Evolutionary conservation across 2,888 invertebrate genomes (phyloP).

Genomic region (Myathropa florea): DNA sequence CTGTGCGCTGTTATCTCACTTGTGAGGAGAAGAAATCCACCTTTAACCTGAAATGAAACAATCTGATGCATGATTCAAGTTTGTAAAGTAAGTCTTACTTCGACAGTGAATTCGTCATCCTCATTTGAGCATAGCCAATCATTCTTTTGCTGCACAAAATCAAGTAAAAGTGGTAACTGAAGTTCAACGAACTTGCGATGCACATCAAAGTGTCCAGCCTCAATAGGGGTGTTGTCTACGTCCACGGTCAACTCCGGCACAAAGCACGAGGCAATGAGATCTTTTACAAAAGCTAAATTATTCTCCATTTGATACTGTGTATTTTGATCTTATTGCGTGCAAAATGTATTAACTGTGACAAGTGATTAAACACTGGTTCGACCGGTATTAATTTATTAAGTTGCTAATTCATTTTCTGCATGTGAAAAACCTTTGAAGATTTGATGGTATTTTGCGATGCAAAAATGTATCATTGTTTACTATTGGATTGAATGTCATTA

Average conservation of each 20-base stretch:
- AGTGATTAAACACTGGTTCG: neutral
- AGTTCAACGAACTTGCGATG: slow-evolving; percentile 72
- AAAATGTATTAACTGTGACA: neutral
- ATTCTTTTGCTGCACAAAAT: slow-evolving; percentile 74
- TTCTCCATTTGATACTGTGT: slow-evolving; percentile 34
- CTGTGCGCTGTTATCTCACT: slow-evolving; percentile 76
- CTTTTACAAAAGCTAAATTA: slow-evolving; percentile 41
- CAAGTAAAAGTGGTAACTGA: slow-evolving; percentile 76
- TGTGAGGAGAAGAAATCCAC: slow-evolving; percentile 73
- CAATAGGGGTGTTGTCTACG: slow-evolving; percentile 74
- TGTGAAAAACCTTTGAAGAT: neutral
- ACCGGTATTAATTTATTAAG: neutral
- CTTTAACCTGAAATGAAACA: slow-evolving; percentile 72
- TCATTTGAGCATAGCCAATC: slow-evolving; percentile 43
- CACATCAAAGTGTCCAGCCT: slow-evolving; percentile 73
- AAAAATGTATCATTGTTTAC: slow-evolving; percentile 43
- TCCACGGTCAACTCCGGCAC: slow-evolving; percentile 75
- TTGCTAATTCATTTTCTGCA: slow-evolving; percentile 23
- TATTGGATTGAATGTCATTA: slow-evolving; percentile 4
- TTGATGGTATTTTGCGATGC: neutral
- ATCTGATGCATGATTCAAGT: neutral
- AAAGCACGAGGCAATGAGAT: slow-evolving; percentile 72
- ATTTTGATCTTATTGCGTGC: neutral
- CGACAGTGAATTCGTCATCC: slow-evolving; percentile 16
- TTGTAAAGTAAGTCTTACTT: slow-evolving; percentile 35